Base-by-base conservation (phyloP, 2,888 invertebrate species). In the Leptodirus hochenwartii region DNA sequence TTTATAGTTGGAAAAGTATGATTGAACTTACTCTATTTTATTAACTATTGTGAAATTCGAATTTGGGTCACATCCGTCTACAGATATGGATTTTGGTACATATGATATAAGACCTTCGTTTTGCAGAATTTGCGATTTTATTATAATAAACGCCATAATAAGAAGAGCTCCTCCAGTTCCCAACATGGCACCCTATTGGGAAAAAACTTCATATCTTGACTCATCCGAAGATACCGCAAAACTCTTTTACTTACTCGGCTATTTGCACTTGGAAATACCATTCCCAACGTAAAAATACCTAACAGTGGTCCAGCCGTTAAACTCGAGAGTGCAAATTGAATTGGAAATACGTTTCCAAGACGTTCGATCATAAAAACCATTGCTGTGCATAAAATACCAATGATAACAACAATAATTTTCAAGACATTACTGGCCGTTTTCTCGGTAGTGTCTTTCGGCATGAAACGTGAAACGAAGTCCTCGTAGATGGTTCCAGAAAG, bases 291-390 rank as follows among this genome's bases (percentile, higher is more conserved):
- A 40, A 74, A 75, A 1, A 72, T 51, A 1, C 72, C 74, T 2
- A 74, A 53, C 5, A 69, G 48, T 1, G 73, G 66, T 1, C 73
- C 73, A 16, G 68, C 64, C 0, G 67, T 63, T 2, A 71, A 57
- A 2, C 72, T 70, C 4, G 65, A 62, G 6, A 70, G 61, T 17
- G 66, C 66, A 17, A 66, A 56, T 1, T 63, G 59, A 4, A 75
- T 64, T 43, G 73, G 69, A 34, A 76, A 60, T 15, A 78, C 56
- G n/a, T 67, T 64, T 27, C 75, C 75, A 27, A 78, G 48, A 33
- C 64, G 61, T 25, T 69, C 61, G 2, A 66, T 59, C 10, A 61
- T 47, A 54, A 66, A 67, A 3, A 68, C 60, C 12, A 68, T 53
- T 4, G 52, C 47, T 2, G 60, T 60, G 13, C 61, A 56, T 32